phyloP scores from a whole-genome alignment of 2,888 invertebrate genomes.

The Oscheius sp. region DNA sequence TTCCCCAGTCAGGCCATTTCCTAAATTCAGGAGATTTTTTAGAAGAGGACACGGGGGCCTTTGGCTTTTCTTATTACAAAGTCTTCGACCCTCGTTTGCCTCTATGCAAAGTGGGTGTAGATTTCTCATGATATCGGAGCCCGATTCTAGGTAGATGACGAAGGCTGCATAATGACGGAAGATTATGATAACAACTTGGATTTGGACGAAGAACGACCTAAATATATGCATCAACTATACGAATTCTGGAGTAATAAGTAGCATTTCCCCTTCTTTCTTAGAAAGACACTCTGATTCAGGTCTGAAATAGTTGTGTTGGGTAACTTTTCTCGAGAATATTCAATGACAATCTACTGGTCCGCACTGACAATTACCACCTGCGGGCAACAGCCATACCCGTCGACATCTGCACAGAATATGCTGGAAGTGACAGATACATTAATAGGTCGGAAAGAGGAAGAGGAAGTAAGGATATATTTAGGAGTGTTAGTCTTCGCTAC shows the following conservation, averaged over 20 bases:
- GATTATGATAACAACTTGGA: conserved; percentile 39
- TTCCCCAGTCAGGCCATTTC: no score
- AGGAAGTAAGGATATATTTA: background rate
- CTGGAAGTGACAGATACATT: conserved; percentile 69
- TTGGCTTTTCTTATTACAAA: conserved; percentile 64
- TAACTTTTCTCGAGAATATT: conserved; percentile 70
- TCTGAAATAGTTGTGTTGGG: conserved; percentile 49
- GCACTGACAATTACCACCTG: conserved; percentile 70
- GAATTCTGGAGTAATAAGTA: conserved; percentile 53
- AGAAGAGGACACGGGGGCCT: conserved; percentile 62
- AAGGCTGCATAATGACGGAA: conserved; percentile 31
- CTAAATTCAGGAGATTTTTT: conserved; percentile 36
- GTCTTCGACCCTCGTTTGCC: conserved; percentile 66
- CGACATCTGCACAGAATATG: conserved; percentile 64
- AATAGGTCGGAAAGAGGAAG: conserved; percentile 43
- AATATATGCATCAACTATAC: conserved; percentile 48
- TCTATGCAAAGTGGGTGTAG: conserved; percentile 47
- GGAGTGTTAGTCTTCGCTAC: conserved; percentile 70
- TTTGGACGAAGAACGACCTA: conserved; percentile 47
- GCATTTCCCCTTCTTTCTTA: background rate
- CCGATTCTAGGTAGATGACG: background rate
- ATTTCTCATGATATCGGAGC: background rate
- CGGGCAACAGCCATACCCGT: conserved; percentile 71
- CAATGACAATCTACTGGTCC: conserved; percentile 70
- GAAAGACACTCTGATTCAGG: conserved; percentile 25